A percentile compares a stretch with the other conserved stretches of the same genome.
Evolutionary conservation across 1,140 invertebrate species (phyloP).

Genomic region (Nylanderia fulva): DNA sequence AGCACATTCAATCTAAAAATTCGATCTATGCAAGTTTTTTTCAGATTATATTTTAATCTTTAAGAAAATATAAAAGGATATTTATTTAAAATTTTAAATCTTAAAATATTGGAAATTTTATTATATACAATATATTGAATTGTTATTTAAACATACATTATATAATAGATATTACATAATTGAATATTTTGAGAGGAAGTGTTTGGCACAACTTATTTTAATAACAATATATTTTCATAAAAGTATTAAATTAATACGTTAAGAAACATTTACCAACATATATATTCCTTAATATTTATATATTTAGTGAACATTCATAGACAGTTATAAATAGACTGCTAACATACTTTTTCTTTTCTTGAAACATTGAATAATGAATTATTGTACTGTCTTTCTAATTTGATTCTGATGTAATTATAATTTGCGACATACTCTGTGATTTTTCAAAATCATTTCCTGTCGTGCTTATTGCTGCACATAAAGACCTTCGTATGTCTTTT

Average conservation of each 20-base stretch:
- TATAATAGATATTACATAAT: too few species aligned
- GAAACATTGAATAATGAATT: not conserved
- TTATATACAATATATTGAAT: too few species aligned
- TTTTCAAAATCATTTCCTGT: constrained; percentile 18
- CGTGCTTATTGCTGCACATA: not conserved
- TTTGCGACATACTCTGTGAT: not conserved
- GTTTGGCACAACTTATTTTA: not conserved
- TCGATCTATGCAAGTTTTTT: too few species aligned
- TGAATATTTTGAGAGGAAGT: not conserved
- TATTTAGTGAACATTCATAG: not conserved
- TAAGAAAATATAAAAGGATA: too few species aligned
- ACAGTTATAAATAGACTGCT: not conserved
- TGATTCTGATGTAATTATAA: constrained; percentile 11
- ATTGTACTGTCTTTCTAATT: not conserved
- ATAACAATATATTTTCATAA: not conserved
- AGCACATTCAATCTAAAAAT: too few species aligned
- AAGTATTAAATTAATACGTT: not conserved
- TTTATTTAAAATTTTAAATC: too few species aligned
- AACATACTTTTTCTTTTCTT: not conserved
- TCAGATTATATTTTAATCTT: too few species aligned
- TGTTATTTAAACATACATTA: too few species aligned
- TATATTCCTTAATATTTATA: not conserved
- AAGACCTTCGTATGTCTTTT: not conserved
- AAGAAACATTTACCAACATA: not conserved
- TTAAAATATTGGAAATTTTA: too few species aligned